A percentile compares a stretch with the other conserved stretches of the same genome.
These are phyloP conservation scores for Discoglossus pictus DNA, from an alignment of 2,797 vertebrate genomes.

Conservation along the genomic window DNA sequence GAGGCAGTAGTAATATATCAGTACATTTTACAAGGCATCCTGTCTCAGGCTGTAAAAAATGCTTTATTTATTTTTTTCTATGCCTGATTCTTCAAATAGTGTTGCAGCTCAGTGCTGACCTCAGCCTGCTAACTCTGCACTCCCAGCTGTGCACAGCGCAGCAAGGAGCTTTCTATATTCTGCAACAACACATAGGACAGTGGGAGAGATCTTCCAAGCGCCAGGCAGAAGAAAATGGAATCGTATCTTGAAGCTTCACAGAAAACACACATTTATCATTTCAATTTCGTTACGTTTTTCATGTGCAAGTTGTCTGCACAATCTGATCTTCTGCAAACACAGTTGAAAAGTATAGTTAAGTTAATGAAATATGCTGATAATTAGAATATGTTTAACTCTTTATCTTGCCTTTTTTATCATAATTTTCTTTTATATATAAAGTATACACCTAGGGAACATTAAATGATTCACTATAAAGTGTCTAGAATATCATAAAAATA, in stretches of 20 bases:
- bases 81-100: conserved; percentile 30
- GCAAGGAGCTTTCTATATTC: conserved; percentile 32
- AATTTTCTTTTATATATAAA: no score
- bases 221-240: not conserved
- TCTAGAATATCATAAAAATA: no score
- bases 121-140: conserved; percentile 14
- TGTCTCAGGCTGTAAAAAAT: conserved; percentile 22
- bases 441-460: no score
- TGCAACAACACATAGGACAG: conserved; percentile 9
- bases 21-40: not conserved
- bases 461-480: no score
- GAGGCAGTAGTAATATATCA: no score
- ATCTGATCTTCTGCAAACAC: no score
- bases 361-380: no score
- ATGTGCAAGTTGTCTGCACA: no score
- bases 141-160: conserved; percentile 32
- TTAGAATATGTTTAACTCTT: no score
- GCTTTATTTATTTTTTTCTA: conserved; percentile 30
- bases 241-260: conserved; percentile 6
- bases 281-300: no score
- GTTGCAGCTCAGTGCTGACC: conserved; percentile 26
- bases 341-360: no score
- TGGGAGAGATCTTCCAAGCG: conserved; percentile 16
- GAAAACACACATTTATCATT: conserved; percentile 1
- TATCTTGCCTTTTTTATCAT: no score